Evolutionary conservation across 2,888 invertebrate genomes (phyloP), one percentile per base, ranked within the genome.

Genomic region (Rhogogaster chlorosoma): DNA sequence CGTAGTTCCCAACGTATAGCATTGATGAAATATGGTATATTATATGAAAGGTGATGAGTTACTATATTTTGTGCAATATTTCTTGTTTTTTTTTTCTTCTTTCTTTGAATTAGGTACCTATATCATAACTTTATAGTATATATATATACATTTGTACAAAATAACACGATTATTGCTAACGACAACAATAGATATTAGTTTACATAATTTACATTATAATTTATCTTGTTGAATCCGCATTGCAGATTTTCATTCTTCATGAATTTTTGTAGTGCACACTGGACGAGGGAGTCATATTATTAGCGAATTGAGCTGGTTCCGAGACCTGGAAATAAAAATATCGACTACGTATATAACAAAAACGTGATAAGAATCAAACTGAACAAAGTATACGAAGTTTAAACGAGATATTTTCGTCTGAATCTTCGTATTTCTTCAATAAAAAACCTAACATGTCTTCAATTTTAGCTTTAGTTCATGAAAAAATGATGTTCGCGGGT

Each of bases 191-290:
- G 38, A 36, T 42, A 73, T 22, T 42, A 73, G 38, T 80, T 80
- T 57, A 80, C 61, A 80, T 80, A 49, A 26, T 49, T 75, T 75
- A 75, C 49, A 71, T 29, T 49, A 61, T 12, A 73, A 18, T 61
- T 22, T 67, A 32, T 67, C 18, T 67, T 18, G 15, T 18, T 32
- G 6, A 32, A 12, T 67, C 7, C n/a, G 4, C 53, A 29, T 29
- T n/a, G 61, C 26, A 12, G n/a, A 57, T 18, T 78, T 82, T 82
- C 26, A 29, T 42, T 64, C 10, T 0, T 91, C 87, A 90, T 84
- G 90, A 88, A 88, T 90, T 90, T 85, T 92, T 92, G 86, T 92
- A 93, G 86, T 91, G 91, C 42, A 92, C 90, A 67, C 90, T 89
- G 29, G 90, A 91, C 4, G 90, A 89, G 67, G 91, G 87, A 77